Conservation (phyloP, 2,113 vertebrate species). For the Ptychochromis oligacanthus region DNA sequence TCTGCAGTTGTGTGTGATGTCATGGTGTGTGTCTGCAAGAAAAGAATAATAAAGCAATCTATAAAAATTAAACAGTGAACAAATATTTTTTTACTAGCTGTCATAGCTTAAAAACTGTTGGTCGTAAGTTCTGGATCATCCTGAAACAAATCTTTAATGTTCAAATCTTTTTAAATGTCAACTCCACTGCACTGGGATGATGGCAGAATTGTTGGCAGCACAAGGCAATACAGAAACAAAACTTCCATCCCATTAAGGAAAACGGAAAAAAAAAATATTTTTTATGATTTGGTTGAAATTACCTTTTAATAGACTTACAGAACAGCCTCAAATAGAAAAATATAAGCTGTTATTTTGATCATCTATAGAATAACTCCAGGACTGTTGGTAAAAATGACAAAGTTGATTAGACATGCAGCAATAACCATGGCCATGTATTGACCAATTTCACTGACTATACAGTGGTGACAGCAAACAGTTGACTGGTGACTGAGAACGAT, state of each 20-base stretch:
- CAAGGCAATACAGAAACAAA: neutral
- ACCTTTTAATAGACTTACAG: neutral
- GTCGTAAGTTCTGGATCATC: neutral
- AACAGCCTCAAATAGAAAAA: neutral
- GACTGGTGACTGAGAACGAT: neutral
- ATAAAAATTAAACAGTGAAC: neutral
- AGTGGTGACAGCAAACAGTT: neutral
- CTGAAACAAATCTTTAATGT: neutral
- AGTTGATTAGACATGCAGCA: neutral
- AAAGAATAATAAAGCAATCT: neutral
- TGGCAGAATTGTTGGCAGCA: accelerated
- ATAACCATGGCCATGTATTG: neutral
- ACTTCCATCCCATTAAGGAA: neutral
- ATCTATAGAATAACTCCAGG: neutral
- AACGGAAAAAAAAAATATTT: neutral
- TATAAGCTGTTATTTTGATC: neutral
- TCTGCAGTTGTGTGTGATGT: neutral
- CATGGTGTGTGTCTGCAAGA: neutral
- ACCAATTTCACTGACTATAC: neutral
- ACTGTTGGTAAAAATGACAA: neutral
- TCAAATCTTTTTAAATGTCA: neutral
- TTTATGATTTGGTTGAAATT: neutral
- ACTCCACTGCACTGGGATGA: neutral
- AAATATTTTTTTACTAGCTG: neutral
- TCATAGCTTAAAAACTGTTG: neutral